phyloP scores from a whole-genome alignment of 2,797 vertebrate genomes.

The Sebastiscus tertius region DNA sequence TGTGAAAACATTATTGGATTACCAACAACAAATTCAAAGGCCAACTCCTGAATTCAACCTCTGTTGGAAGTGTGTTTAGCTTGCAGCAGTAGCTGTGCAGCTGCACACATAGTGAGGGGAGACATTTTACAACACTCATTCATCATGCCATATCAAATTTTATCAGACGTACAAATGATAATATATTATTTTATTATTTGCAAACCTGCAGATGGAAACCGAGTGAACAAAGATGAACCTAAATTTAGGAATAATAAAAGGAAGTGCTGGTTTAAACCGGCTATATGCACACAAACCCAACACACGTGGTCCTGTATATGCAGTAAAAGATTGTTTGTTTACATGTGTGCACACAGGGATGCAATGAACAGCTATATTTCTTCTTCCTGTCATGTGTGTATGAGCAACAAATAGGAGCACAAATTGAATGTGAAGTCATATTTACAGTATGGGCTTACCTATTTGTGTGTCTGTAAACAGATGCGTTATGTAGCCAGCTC shows the following conservation, averaged over 20 bases:
- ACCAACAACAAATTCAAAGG: neutral
- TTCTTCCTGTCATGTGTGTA: neutral
- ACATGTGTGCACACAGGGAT: too few relatives aligned
- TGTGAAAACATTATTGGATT: neutral
- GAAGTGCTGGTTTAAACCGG: neutral
- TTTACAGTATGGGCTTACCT: neutral
- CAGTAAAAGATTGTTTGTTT: neutral
- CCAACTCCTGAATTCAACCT: neutral
- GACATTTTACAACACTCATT: neutral
- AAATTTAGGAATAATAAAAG: neutral
- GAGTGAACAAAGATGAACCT: neutral
- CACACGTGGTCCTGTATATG: neutral
- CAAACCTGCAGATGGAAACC: neutral
- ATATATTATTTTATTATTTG: neutral
- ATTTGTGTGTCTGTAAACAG: neutral
- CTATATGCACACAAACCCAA: neutral
- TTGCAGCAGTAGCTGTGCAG: neutral
- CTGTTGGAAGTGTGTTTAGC: neutral
- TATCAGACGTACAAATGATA: neutral
- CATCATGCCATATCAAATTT: neutral
- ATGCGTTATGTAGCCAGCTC: neutral
- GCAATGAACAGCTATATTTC: too few relatives aligned
- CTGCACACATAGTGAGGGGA: neutral
- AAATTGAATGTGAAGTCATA: neutral
- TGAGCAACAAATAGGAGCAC: neutral